Base-by-base conservation (phyloP, 2,797 vertebrate genomes). In the Silurus aristotelis region DNA sequence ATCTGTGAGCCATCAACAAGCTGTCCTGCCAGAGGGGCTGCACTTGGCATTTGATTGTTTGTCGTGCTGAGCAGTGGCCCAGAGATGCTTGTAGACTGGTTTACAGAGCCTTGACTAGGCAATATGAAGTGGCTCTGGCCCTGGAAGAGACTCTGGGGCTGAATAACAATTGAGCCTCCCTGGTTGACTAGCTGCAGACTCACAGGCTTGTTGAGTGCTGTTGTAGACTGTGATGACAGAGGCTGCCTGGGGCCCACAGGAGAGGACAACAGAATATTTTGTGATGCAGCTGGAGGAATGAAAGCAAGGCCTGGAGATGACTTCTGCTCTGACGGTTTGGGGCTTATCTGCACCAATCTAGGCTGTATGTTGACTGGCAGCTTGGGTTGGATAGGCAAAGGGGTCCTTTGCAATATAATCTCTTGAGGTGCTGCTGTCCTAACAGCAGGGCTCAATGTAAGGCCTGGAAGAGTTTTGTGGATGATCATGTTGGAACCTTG, bases 351-450 rank as follows among this genome's bases (percentile, higher is more conserved):
- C 64, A 96, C 94, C 83, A 96, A 88, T 75, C 95, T 91, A 66
- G 95, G 95, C 87, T 96, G 95, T 43, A 96, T 96, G 91, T 91
- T 96, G 89, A 96, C 90, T 22, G 94, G 94, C 83, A 95, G 90
- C 89, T 96, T 96, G 89, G 95, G 95, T 43, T 96, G 95, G 84
- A 96, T 96, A 27, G 91, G 93, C 27, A 94, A 90, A 0, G 93
- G 95, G 1, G 90, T 93, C 0, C 93, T 93, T 87, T 95, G 94
- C 77, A 95, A 85, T 72, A 95, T 60, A 46, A 95, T 91, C 76
- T 93, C 93, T 0, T 92, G 89, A 0, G 92, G 84, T 5, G 92
- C 88, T 0, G 93, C 80, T n/a, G 92, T 83, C 83, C 93, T 92
- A 88, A 95, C 88, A 7, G 92, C 85, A 0, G 94, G 92, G 12